Conservation (phyloP, 1,140 invertebrate species). For the Drosophila kurseongensis region DNA sequence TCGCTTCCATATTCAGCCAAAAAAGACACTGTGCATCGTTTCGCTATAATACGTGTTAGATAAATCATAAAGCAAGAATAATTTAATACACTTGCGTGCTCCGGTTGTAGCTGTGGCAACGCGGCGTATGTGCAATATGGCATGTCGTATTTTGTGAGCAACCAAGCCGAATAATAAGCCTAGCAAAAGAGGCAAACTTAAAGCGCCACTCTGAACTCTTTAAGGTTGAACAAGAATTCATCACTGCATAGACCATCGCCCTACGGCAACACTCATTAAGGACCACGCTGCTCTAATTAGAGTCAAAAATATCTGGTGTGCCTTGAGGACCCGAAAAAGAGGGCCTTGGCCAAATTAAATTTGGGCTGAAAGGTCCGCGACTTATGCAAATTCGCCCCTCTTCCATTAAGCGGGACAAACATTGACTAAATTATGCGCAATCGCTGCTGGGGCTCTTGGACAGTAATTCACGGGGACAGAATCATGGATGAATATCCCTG, state of each 20-base stretch:
- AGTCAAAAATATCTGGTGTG: conserved; percentile 31
- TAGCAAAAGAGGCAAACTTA: background rate
- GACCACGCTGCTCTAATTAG: conserved; percentile 60
- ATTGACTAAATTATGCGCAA: conserved; percentile 56
- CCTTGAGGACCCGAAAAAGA: background rate
- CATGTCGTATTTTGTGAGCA: conserved; percentile 47
- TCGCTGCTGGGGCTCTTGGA: background rate
- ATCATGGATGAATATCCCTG: background rate
- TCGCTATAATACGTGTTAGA: conserved; percentile 34
- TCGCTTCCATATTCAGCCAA: background rate
- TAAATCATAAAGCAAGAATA: conserved; percentile 75
- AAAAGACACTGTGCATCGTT: background rate
- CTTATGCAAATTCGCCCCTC: conserved; percentile 66
- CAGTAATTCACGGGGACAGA: background rate
- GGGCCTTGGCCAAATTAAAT: conserved; percentile 17
- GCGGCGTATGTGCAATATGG: conserved; percentile 60
- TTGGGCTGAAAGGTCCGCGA: conserved; percentile 29
- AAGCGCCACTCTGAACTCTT: conserved; percentile 7
- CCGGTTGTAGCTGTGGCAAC: conserved; percentile 37
- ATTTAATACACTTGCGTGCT: conserved; percentile 64
- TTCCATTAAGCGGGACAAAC: conserved; percentile 29
- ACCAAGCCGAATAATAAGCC: conserved; percentile 59
- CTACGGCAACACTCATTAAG: conserved; percentile 17
- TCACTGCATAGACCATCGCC: background rate
- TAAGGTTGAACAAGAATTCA: background rate